A percentile compares a stretch with the other conserved stretches of the same genome.
phyloP scores from a whole-genome alignment of 2,113 vertebrate genomes.

The Seriola quinqueradiata region DNA sequence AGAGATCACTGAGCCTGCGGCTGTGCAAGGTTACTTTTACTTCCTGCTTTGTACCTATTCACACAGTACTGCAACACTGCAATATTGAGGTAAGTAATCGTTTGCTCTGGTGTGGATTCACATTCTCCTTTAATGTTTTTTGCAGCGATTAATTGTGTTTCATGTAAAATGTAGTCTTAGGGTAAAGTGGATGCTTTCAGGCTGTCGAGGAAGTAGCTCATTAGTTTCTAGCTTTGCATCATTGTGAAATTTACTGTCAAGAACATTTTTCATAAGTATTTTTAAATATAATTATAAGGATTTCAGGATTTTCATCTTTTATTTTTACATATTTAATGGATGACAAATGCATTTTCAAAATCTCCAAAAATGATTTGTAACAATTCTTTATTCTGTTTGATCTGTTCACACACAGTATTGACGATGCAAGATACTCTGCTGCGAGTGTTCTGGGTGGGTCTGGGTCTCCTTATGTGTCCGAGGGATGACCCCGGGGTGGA shows the following conservation, averaged over 20 bases:
- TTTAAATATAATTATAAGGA: background rate
- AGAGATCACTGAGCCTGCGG: constrained; percentile 46
- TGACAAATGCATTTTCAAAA: constrained; percentile 1
- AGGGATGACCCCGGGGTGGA: constrained; percentile 61
- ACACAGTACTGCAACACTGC: background rate
- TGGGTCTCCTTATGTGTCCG: constrained; percentile 68
- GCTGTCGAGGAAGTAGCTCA: constrained; percentile 48
- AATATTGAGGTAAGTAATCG: constrained; percentile 1
- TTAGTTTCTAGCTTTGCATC: constrained; percentile 18
- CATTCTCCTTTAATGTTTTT: constrained; percentile 1
- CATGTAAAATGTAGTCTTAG: background rate
- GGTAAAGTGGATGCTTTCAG: constrained; percentile 13
- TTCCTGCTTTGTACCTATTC: constrained; percentile 51
- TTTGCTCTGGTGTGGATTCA: constrained; percentile 37
- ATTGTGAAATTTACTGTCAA: background rate
- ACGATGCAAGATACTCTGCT: constrained; percentile 79
- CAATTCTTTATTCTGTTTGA: constrained; percentile 1
- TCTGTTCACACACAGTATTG: constrained; percentile 33
- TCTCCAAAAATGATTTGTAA: constrained; percentile 1
- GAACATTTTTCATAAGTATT: background rate
- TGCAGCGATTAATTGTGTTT: background rate
- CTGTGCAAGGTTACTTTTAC: constrained; percentile 39
- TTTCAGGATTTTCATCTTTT: background rate
- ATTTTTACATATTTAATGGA: background rate
- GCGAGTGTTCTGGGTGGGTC: constrained; percentile 67